Base-by-base conservation (phyloP, 1,140 invertebrate genomes). In the Drosophila pruinosa region DNA sequence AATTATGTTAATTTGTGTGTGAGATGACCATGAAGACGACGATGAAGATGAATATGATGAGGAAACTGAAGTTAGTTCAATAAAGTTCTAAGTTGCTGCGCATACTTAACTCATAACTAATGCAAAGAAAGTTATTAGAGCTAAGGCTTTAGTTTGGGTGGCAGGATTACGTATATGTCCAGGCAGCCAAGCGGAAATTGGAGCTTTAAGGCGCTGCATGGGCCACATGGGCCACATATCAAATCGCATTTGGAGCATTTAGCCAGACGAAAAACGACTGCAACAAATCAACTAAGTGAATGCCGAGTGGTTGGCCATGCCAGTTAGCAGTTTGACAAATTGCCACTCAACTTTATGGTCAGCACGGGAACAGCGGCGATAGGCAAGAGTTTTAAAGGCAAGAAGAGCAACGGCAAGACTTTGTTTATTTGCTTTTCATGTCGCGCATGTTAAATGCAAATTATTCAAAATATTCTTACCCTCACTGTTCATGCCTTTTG, bases 361-460 rank as follows among this genome's bases (percentile, higher is more conserved):
- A 31, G 48, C 26, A 21, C 22, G 34, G 22, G 17, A 26, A 3
- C 15, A 19, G 39, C 2, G 21, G 47, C 36, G 21, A 4, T 10
- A 3, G 1, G 43, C 2, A 12, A 10, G 8, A 26, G 0, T 6
- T 8, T 8, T 34, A 24, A 2, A n/a, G 12, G 15, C 7, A 19
- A 39, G 31, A 58, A 19, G 48, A n/a, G 17, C 48, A 28, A 31
- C 31, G 47, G 36, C 54, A 80, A 77, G 78, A 76, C 73, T 58
- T 86, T 85, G 81, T 85, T 80, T 85, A 85, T 85, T 85, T 77
- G 81, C 38, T 59, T 85, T 86, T 85, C 81, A 85, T 85, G 81
- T 85, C 81, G 81, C 81, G 81, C 81, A 85, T 85, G 81, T 85
- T 85, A 86, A 85, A 80, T 86, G 77, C 77, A 85, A 85, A 85